Base-by-base conservation (phyloP, 1,140 invertebrate genomes). In the Mactra quadrangularis region DNA sequence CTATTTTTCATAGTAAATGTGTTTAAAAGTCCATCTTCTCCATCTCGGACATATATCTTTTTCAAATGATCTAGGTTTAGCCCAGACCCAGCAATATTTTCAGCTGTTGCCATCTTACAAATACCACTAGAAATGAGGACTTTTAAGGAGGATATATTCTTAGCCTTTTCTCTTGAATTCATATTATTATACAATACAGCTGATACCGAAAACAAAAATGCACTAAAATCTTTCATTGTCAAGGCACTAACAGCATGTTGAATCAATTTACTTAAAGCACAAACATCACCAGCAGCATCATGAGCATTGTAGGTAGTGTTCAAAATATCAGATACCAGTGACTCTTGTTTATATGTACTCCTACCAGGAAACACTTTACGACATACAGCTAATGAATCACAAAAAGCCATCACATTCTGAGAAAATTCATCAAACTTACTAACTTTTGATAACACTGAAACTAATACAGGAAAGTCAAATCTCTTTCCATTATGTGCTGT, bases 61-160 rank as follows among this genome's bases (percentile, higher is more conserved):
- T 25, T 11, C 2, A 64, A 17, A 29, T 64, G 60, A 9, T 35
- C 7, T 9, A 64, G 7, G 7, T 17, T 35, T 7, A 64, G 35
- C n/a, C 60, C 60, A 3, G 60, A 64, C 17, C 60, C 60, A 27
- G 55, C 55, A 27, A 57, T 57, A 3, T 57, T 57, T 27, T 57
- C 55, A 27, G 55, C 55, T 27, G 4, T 57, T 22, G 25, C 1
- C 22, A 2, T 22, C 27, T 57, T 57, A 11, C n/a, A 27, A 27
- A 57, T 29, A 45, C 60, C 60, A 35, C 22, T 7, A 35, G 33
- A 22, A 64, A 64, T 17, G 11, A 64, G 33, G 9, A 6, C 4
- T n/a, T 38, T 9, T 1, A 64, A 22, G 1, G 60, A 38, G 7
- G 15, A 1, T 3, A 64, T 64, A 22, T 64, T 64, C 22, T 64